These are phyloP conservation scores for Agrilus mali DNA, from an alignment of 2,888 invertebrate species.

Conservation along the genomic window DNA sequence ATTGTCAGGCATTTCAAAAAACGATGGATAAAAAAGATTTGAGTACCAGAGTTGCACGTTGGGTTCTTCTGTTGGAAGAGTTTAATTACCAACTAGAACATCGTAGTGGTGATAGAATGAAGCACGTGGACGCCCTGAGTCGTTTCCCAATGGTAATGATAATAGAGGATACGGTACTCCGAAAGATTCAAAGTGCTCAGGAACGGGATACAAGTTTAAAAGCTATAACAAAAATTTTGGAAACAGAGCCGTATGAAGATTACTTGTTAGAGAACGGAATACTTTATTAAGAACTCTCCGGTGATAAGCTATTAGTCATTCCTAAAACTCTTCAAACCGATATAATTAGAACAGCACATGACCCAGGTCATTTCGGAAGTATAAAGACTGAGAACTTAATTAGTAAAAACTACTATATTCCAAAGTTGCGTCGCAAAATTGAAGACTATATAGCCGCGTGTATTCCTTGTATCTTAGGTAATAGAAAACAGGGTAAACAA, in stretches of 20 bases:
- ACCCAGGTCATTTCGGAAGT: conserved; percentile 12
- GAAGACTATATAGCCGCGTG: conserved; percentile 8
- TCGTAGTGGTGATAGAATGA: conserved; percentile 11
- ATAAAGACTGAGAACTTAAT: conserved; percentile 14
- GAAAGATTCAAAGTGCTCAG: conserved; percentile 7
- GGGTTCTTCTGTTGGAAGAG: conserved; percentile 14
- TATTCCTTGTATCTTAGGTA: conserved; percentile 15
- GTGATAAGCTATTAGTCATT: conserved; percentile 12
- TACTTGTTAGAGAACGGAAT: conserved; percentile 9
- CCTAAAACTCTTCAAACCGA: conserved; percentile 11
- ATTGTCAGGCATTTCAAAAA: conserved; percentile 9
- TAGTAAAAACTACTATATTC: conserved; percentile 12
- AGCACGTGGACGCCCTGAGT: conserved; percentile 11
- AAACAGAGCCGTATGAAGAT: conserved; percentile 8
- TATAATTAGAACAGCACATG: conserved; percentile 10
- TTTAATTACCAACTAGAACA: conserved; percentile 12
- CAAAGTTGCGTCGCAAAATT: conserved; percentile 12
- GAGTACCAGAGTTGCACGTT: conserved; percentile 11
- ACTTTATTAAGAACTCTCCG: conserved; percentile 6
- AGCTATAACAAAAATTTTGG: conserved; percentile 9
- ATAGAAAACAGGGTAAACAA: conserved; percentile 12
- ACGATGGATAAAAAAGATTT: conserved; percentile 10
- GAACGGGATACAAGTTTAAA: conserved; percentile 8
- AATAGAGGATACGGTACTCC: not conserved
- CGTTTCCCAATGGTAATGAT: not conserved